A percentile compares a stretch with the other conserved stretches of the same genome.
Conservation (phyloP, 2,888 invertebrate species). For the Orthosia gothica region DNA sequence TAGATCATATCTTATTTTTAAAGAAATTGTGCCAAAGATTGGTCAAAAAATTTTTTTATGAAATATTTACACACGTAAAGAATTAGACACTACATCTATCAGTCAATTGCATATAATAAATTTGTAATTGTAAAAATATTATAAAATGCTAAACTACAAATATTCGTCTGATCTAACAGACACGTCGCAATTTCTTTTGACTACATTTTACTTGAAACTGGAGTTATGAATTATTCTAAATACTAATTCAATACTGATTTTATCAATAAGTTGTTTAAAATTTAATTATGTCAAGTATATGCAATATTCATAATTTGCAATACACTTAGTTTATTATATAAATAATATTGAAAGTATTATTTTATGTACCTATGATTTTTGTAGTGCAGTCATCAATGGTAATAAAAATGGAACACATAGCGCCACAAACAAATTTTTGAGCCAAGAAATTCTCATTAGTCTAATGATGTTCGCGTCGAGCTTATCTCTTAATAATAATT, state of each 20-base stretch:
- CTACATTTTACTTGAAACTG: slow-evolving; percentile 51
- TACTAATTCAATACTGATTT: slow-evolving; percentile 60
- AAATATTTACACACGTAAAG: slow-evolving; percentile 77
- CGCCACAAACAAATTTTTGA: neutral
- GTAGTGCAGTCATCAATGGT: neutral
- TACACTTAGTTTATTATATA: slow-evolving; percentile 15
- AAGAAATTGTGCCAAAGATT: slow-evolving; percentile 82
- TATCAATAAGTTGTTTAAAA: slow-evolving; percentile 23
- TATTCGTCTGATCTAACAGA: slow-evolving; percentile 42
- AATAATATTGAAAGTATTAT: slow-evolving; percentile 23
- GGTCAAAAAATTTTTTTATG: slow-evolving; percentile 64
- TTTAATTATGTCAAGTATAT: slow-evolving; percentile 9
- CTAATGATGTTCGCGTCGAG: neutral
- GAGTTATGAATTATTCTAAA: slow-evolving; percentile 47
- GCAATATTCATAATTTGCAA: slow-evolving; percentile 25
- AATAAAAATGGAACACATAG: neutral
- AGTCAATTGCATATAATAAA: slow-evolving; percentile 85
- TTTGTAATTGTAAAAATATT: slow-evolving; percentile 70
- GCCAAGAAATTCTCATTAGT: slow-evolving; percentile 1
- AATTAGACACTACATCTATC: slow-evolving; percentile 85
- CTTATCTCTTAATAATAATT: neutral
- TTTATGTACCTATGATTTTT: neutral
- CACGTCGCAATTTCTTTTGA: slow-evolving; percentile 24
- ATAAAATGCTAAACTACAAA: slow-evolving; percentile 61
- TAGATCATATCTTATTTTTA: slow-evolving; percentile 82